These are phyloP conservation scores for Mactromeris polynyma DNA, from an alignment of 2,888 invertebrate genomes.

Conservation along the genomic window DNA sequence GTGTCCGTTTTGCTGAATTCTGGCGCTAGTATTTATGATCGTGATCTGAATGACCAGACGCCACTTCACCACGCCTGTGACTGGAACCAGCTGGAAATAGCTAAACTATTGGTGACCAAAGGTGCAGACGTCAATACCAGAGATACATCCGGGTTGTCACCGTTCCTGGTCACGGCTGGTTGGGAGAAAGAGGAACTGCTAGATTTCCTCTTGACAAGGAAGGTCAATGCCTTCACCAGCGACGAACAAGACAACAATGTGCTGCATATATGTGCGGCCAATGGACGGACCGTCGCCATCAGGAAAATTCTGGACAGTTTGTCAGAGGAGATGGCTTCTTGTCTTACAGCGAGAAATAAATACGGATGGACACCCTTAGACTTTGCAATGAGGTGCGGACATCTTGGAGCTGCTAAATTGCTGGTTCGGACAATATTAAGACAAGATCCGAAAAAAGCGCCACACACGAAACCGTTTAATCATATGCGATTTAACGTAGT, in stretches of 20 bases:
- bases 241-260: conserved; percentile 56
- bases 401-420: conserved; percentile 48
- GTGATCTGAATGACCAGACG: conserved; percentile 44
- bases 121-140: conserved; percentile 48
- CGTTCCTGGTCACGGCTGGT: conserved; percentile 55
- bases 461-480: conserved; percentile 28
- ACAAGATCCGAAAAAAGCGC: conserved; percentile 8
- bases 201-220: conserved; percentile 27
- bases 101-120: conserved; percentile 42
- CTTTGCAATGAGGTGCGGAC: conserved; percentile 56
- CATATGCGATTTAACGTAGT: conserved; percentile 56
- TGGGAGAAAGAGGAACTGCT: conserved; percentile 49
- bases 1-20: conserved; percentile 35
- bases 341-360: conserved; percentile 47
- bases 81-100: conserved; percentile 50
- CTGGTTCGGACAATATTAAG: conserved; percentile 41
- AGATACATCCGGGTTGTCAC: conserved; percentile 46
- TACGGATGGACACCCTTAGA: conserved; percentile 61
- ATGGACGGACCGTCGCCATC: conserved; percentile 36
- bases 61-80: conserved; percentile 60
- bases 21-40: conserved; percentile 49
- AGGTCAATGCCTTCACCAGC: conserved; percentile 27
- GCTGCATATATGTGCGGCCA: conserved; percentile 55
- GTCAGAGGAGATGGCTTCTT: conserved; percentile 41
- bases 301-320: conserved; percentile 22